Conservation (phyloP, 2,113 vertebrate genomes). For the Sigmodon hispidus region DNA sequence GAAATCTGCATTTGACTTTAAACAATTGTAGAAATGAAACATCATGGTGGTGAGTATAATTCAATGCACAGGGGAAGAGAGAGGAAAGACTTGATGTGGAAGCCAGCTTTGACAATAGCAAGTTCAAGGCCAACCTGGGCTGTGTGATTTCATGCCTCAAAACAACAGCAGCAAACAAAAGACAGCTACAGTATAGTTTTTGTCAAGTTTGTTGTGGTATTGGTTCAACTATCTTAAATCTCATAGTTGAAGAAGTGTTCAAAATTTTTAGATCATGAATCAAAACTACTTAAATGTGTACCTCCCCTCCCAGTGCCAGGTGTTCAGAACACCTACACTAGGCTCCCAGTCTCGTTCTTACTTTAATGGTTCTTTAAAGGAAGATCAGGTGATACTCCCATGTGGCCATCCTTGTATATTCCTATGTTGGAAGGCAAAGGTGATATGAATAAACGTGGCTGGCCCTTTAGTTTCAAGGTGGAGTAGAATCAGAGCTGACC, state of each 20-base stretch:
- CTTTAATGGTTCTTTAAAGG: conserved; percentile 2
- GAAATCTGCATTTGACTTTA: conserved; percentile 4
- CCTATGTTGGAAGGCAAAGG: not conserved
- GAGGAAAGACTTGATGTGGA: not conserved
- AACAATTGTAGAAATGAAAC: not conserved
- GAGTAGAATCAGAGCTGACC: conserved; percentile 16
- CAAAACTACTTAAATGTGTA: not conserved
- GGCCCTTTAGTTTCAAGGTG: conserved; percentile 26
- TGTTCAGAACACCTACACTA: not conserved
- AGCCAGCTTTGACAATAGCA: not conserved
- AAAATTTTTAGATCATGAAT: conserved; percentile 12
- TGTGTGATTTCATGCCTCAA: not conserved
- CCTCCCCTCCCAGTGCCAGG: not conserved
- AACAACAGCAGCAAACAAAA: not conserved
- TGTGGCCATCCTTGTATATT: not conserved
- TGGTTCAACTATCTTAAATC: conserved; percentile 23
- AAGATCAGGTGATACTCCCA: not conserved
- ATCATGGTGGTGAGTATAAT: not conserved
- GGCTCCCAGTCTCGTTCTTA: conserved; percentile 25
- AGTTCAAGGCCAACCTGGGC: not conserved
- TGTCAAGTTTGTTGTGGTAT: conserved; percentile 2
- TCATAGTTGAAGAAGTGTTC: not conserved
- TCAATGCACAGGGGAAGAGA: too few relatives aligned
- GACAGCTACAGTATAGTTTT: conserved; percentile 3
- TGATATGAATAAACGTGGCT: not conserved